Evolutionary conservation across 92 coral and sea anemone species (phyloP), one percentile per base, ranked within the genome.

Genomic region (Parazoanthus swiftii): DNA sequence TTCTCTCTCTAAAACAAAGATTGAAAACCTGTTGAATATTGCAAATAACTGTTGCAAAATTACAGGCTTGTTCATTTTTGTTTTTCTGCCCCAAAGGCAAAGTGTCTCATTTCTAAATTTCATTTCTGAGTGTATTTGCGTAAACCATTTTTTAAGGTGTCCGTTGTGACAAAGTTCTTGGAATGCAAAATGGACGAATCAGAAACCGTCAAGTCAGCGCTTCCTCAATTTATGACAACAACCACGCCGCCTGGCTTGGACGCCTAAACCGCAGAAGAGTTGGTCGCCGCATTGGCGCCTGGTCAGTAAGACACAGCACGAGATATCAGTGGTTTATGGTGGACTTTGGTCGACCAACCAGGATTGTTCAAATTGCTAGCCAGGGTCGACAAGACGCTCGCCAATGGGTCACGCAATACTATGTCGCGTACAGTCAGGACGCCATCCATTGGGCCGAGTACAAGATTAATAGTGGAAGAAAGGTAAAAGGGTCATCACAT

Each of bases 311-410:
- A 39, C 42, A 39, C 4, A 39, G 4, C 42, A 39, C 42, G 42
- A 39, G 42, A 39, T 42, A 74, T 39, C 93, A 91, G 91, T 91
- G 85, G 81, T 48, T 72, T 58, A 72, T 86, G 63, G 70, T 91
- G 72, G 91, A 91, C 77, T 85, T 91, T 79, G 80, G 88, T 35
- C 89, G 91, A 2, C 75, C 81, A 8, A 78, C 77, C 39, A 91
- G 82, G 71, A 85, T 91, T 46, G 89, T 80, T 36, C 76, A 84
- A 75, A 91, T 91, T 65, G 86, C 86, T 1, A 91, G 81, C 2
- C 93, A 91, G 72, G 93, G 93, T 54, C 86, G 93, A 21, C 91
- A 91, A 54, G 93, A 91, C 85, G 51, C n/a, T 8, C 78, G 80
- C 37, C 89, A 85, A 39, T 39, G 42, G 42, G 42, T 39, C 42